Percentiles rank a stretch among this genome's conserved stretches.
Evolutionary conservation across 2,113 vertebrate species (phyloP).

Genomic region (Brachyistius frenatus): DNA sequence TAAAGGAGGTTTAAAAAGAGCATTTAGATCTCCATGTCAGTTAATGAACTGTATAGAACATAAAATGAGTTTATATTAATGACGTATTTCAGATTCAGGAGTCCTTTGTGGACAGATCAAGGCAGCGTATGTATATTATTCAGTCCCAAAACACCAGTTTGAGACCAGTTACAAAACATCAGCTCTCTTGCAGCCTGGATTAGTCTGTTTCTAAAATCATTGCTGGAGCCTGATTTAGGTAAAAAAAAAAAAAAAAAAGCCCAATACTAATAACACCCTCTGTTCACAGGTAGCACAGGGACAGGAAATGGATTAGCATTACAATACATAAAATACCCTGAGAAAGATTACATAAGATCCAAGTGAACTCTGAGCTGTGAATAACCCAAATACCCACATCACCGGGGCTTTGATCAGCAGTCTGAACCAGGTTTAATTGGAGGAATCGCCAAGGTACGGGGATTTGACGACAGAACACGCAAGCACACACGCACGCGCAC

Average conservation of each 20-base stretch:
- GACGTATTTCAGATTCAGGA: too few species aligned
- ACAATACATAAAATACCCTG: constrained; percentile 8
- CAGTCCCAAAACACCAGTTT: too few species aligned
- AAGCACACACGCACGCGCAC: constrained; percentile 9
- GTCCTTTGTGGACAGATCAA: too few species aligned
- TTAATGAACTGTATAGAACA: too few species aligned
- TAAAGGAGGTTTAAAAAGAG: too few species aligned
- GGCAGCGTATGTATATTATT: too few species aligned
- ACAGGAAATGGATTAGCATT: constrained; percentile 14
- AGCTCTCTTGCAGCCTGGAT: neutral
- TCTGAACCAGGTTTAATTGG: constrained; percentile 46
- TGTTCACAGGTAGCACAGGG: neutral
- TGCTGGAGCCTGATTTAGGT: neutral
- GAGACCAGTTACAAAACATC: too few species aligned
- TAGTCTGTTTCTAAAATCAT: neutral
- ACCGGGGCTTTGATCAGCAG: constrained; percentile 32
- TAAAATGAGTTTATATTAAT: too few species aligned
- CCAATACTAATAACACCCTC: neutral
- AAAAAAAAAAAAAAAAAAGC: neutral
- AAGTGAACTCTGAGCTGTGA: constrained; percentile 27
- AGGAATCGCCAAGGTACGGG: constrained; percentile 17
- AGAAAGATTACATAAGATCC: constrained; percentile 24
- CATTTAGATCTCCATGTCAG: too few species aligned
- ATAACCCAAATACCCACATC: constrained; percentile 26
- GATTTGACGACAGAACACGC: constrained; percentile 5